A percentile compares a stretch with the other conserved stretches of the same genome.
phyloP scores from a whole-genome alignment of 2,113 vertebrate species.

The Coreoperca whiteheadi region DNA sequence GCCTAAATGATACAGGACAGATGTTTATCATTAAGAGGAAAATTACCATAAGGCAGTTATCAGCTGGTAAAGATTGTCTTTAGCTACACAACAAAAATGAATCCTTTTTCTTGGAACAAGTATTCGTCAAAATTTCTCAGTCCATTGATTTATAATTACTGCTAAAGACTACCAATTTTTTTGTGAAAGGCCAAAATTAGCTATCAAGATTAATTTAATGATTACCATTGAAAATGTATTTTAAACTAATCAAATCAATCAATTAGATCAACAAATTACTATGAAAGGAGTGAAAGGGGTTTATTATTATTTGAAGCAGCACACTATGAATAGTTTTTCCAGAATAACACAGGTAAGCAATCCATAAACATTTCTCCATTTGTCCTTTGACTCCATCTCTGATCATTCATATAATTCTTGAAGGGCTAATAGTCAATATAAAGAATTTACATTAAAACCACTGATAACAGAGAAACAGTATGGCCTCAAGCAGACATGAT shows the following conservation, averaged over 20 bases:
- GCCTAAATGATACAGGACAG: conserved; percentile 24
- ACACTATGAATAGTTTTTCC: not conserved
- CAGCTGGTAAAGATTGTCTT: conserved; percentile 5
- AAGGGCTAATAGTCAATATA: not conserved
- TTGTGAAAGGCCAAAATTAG: conserved; percentile 16
- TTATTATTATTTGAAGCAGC: conserved; percentile 16
- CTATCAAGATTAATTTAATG: not conserved
- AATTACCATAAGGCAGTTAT: conserved; percentile 20
- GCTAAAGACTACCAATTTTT: conserved; percentile 17
- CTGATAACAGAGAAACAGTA: conserved; percentile 8
- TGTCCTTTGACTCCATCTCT: not conserved
- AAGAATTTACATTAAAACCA: conserved; percentile 28
- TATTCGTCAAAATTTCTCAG: conserved; percentile 3
- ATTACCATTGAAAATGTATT: conserved; percentile 4
- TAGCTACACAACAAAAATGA: not conserved
- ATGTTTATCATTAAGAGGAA: conserved; percentile 45
- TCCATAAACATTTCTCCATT: conserved; percentile 1
- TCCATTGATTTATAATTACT: conserved; percentile 17
- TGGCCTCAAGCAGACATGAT: conserved; percentile 10
- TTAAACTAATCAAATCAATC: not conserved
- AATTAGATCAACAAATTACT: not conserved
- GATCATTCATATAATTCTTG: conserved; percentile 1
- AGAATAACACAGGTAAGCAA: not conserved
- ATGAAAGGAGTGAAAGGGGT: not conserved
- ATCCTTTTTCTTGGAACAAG: conserved; percentile 7